These are phyloP conservation scores for Gasterosteus aculeatus DNA, from an alignment of 2,113 vertebrate genomes.

Conservation along the genomic window DNA sequence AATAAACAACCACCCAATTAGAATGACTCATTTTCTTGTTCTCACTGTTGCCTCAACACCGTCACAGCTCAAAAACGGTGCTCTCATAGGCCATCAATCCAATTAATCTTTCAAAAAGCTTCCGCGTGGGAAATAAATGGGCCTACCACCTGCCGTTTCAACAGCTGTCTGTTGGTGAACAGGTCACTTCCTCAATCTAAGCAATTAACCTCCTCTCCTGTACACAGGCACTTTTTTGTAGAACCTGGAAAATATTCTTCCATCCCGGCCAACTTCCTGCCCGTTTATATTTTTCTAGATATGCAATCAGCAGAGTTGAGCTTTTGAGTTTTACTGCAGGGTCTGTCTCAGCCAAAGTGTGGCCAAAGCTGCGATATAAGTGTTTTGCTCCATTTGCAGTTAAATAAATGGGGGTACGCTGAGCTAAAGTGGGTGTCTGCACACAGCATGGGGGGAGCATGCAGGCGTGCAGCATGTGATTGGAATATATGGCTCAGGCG, in stretches of 20 bases:
- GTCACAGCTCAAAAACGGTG: constrained; percentile 38
- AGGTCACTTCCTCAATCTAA: constrained; percentile 62
- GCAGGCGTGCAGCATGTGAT: constrained; percentile 58
- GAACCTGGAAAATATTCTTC: constrained; percentile 4
- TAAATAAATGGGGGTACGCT: constrained; percentile 51
- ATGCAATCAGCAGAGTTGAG: constrained; percentile 23
- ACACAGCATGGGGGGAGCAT: constrained; percentile 36
- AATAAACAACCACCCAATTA: not conserved
- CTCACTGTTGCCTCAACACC: not conserved
- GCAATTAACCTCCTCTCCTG: constrained; percentile 24
- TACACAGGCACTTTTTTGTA: constrained; percentile 24
- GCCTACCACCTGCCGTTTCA: constrained; percentile 42
- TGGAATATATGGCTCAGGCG: constrained; percentile 68
- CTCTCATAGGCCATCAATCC: constrained; percentile 26
- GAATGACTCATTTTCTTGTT: not conserved
- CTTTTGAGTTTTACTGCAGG: constrained; percentile 42
- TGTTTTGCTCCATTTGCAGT: constrained; percentile 62
- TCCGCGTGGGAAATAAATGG: constrained; percentile 47
- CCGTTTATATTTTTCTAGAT: not conserved
- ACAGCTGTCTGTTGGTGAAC: constrained; percentile 48
- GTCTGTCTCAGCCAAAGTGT: constrained; percentile 32
- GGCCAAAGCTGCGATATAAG: constrained; percentile 45
- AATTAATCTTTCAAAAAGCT: constrained; percentile 65
- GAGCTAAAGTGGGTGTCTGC: constrained; percentile 57
- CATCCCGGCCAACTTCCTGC: not conserved